Evolutionary conservation across 2,888 invertebrate genomes (phyloP), one percentile per base, ranked within the genome.

Genomic region (Folsomia manolachei): DNA sequence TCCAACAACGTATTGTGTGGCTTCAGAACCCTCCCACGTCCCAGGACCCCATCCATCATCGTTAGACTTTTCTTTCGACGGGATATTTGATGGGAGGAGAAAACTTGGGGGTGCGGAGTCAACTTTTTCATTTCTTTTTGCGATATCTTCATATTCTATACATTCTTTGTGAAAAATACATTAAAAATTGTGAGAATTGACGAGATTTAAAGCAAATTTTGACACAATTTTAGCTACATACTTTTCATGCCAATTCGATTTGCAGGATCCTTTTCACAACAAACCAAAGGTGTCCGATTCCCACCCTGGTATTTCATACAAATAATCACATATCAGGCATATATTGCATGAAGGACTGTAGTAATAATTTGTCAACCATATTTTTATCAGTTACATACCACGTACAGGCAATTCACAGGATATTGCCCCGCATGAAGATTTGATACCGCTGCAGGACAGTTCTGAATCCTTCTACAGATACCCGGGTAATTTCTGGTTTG

Each of bases 401-500:
- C 52, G 23, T 19, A 23, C 1, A 52, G 27, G 23, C 65, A 66
- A 1, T 23, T 24, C 11, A 39, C 21, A 9, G 65, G 65, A 21
- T 11, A 7, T 14, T 51, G 18, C 11, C 51, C 65, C 21, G 65
- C 65, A 27, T 39, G 19, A 9, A 66, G 52, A 51, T 66, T 39
- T 1, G 52, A 51, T 14, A 66, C 14, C 9, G 52, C 51, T n/a
- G 51, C 4, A 4, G 65, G 65, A 51, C 65, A 66, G 1, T 39
- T 23, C 21, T 39, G 4, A 1, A 66, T 9, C 21, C 7, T 21
- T 21, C 24, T 39, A n/a, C 65, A 66, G 2, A 66, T 21, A 18
- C 65, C 65, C 23, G 18, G 1, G 52, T 66, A 66, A 52, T 52
- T 66, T 19, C 65, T 39, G 39, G 7, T 39, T 39, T 39, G 39